Conservation (phyloP, 2,888 invertebrate species). For the Melanophora roralis region DNA sequence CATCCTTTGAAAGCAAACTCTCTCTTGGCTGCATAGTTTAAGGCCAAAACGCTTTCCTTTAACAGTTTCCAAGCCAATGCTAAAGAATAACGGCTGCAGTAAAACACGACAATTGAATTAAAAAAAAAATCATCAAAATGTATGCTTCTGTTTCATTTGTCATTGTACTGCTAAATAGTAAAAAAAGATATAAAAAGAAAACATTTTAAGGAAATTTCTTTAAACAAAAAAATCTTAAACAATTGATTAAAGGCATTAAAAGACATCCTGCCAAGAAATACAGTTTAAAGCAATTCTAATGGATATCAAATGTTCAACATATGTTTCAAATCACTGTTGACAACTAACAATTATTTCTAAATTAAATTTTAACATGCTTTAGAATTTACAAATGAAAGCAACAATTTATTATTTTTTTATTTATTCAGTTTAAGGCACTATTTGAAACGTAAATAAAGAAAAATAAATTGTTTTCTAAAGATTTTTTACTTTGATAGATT, state of each 20-base stretch:
- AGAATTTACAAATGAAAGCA: neutral
- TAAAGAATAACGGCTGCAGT: conserved; percentile 49
- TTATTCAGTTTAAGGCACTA: neutral
- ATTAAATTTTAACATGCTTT: neutral
- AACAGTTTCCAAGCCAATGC: conserved; percentile 30
- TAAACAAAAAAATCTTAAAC: neutral
- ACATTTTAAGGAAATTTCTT: no score
- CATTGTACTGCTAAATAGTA: neutral
- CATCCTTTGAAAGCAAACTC: neutral
- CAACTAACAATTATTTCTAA: conserved; percentile 14
- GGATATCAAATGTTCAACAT: neutral
- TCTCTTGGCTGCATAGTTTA: conserved; percentile 13
- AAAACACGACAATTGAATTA: conserved; percentile 17
- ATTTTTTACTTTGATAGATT: neutral
- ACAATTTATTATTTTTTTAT: conserved; percentile 21
- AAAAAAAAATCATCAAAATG: conserved; percentile 23
- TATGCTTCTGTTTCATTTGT: neutral
- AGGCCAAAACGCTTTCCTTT: conserved; percentile 39
- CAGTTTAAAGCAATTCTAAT: neutral
- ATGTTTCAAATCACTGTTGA: neutral
- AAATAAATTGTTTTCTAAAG: neutral
- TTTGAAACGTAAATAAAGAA: neutral
- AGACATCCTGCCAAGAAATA: no score
- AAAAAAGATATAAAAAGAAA: conserved; percentile 51
- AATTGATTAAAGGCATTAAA: neutral